Evolutionary conservation across 1,140 invertebrate species (phyloP).

Genomic region (Euglossa dilemma): DNA sequence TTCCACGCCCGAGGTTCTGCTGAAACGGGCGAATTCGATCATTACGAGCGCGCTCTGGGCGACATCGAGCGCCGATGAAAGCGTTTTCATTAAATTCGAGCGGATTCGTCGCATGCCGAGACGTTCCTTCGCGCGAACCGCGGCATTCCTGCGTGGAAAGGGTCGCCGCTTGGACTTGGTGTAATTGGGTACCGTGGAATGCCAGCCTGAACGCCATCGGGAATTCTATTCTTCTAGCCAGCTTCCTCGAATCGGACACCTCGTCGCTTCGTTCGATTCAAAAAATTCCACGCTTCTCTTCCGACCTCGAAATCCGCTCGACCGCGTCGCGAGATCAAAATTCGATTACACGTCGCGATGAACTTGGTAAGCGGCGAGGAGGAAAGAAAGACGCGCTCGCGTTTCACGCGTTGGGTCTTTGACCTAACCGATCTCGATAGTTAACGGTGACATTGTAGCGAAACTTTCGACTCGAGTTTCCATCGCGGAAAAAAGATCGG

Average conservation of each 20-base stretch:
- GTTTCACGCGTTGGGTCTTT: slow-evolving; percentile 31
- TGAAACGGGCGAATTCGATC: slow-evolving; percentile 57
- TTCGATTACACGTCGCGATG: too few relatives aligned
- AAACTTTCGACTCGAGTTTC: slow-evolving; percentile 64
- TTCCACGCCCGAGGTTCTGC: slow-evolving; percentile 61
- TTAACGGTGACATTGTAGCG: slow-evolving; percentile 53
- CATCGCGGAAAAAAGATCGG: slow-evolving; percentile 48
- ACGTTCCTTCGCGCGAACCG: not conserved
- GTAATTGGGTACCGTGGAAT: too few relatives aligned
- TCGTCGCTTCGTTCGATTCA: too few relatives aligned
- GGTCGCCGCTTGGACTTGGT: not conserved
- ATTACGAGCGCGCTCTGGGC: slow-evolving; percentile 23
- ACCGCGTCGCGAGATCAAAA: too few relatives aligned
- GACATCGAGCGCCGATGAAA: slow-evolving; percentile 30
- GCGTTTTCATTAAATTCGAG: slow-evolving; percentile 53
- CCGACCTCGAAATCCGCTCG: too few relatives aligned
- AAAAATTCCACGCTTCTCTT: too few relatives aligned
- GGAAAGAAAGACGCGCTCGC: slow-evolving; percentile 1
- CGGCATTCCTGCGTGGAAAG: not conserved
- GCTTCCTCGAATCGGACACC: too few relatives aligned
- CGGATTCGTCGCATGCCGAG: not conserved
- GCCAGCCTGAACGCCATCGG: too few relatives aligned
- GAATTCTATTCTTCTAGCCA: too few relatives aligned
- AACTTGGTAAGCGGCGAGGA: too few relatives aligned
- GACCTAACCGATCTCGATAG: slow-evolving; percentile 36